phyloP scores from a whole-genome alignment of 2,888 invertebrate genomes.

The Rhagonycha fulva region DNA sequence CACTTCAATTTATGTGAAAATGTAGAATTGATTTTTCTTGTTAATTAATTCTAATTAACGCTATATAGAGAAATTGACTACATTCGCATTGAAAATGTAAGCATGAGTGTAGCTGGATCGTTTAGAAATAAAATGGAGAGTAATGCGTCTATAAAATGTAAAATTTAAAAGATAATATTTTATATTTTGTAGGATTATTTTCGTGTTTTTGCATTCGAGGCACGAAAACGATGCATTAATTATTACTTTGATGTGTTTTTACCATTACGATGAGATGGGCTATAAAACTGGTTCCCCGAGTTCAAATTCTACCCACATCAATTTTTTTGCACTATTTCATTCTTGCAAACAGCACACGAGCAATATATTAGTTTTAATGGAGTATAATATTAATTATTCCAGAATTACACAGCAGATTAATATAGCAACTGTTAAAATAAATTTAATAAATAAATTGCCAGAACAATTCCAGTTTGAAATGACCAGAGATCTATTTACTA shows the following conservation, averaged over 20 bases:
- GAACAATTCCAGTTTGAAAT: background rate
- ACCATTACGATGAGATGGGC: background rate
- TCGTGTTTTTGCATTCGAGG: background rate
- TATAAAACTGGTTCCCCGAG: background rate
- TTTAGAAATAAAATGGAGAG: background rate
- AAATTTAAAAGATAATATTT: background rate
- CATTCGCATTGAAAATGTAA: background rate
- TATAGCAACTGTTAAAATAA: background rate
- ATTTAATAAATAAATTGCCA: background rate
- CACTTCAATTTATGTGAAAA: background rate
- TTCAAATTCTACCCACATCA: background rate
- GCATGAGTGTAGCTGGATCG: too few relatives aligned
- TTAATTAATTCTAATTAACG: background rate
- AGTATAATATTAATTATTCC: background rate
- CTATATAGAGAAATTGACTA: background rate
- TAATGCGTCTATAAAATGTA: background rate
- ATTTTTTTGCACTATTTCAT: too few relatives aligned
- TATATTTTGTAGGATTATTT: background rate
- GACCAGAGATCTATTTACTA: background rate
- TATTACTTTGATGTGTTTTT: background rate
- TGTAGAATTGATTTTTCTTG: background rate
- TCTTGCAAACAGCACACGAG: background rate
- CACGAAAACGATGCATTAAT: background rate
- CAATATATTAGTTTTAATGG: background rate
- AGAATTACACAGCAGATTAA: background rate